Percentiles rank a stretch among this genome's conserved stretches.
These are phyloP conservation scores for Engystomops pustulosus DNA, from an alignment of 2,113 vertebrate species.

Conservation along the genomic window DNA sequence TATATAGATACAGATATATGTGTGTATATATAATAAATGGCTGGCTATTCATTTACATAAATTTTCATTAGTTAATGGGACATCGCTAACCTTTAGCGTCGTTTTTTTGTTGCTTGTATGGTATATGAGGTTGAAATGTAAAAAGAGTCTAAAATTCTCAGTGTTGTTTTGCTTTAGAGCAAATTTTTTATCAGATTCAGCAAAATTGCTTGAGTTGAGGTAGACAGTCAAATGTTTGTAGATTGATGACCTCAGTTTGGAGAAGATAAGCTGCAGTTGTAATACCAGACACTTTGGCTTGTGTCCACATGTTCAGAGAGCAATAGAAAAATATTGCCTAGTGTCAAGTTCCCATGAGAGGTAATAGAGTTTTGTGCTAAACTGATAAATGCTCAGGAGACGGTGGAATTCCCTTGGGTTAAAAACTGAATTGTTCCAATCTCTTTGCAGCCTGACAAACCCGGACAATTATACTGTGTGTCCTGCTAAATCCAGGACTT, in stretches of 20 bases:
- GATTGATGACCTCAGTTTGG: not conserved
- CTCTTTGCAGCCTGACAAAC: too few relatives aligned
- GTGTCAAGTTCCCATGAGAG: not conserved
- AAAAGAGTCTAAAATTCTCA: not conserved
- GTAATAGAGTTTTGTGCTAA: too few relatives aligned
- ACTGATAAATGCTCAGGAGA: not conserved
- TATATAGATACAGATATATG: too few relatives aligned
- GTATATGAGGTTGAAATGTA: not conserved
- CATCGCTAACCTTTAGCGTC: not conserved
- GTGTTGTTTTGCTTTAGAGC: too few relatives aligned
- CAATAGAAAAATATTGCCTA: not conserved
- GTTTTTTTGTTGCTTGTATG: too few relatives aligned
- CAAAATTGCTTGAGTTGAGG: not conserved
- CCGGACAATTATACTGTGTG: too few relatives aligned
- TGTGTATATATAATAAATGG: too few relatives aligned
- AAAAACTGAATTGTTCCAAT: too few relatives aligned
- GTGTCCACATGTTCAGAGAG: conserved; percentile 3
- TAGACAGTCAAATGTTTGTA: not conserved
- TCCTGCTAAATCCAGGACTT: too few relatives aligned
- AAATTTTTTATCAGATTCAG: not conserved
- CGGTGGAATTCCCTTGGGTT: not conserved
- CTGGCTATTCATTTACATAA: not conserved
- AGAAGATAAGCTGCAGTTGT: not conserved
- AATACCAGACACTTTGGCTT: not conserved
- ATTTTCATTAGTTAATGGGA: not conserved